Percentiles rank a stretch among this genome's conserved stretches.
Conservation (phyloP, 1,140 invertebrate genomes). For the Frieseomelitta varia region DNA sequence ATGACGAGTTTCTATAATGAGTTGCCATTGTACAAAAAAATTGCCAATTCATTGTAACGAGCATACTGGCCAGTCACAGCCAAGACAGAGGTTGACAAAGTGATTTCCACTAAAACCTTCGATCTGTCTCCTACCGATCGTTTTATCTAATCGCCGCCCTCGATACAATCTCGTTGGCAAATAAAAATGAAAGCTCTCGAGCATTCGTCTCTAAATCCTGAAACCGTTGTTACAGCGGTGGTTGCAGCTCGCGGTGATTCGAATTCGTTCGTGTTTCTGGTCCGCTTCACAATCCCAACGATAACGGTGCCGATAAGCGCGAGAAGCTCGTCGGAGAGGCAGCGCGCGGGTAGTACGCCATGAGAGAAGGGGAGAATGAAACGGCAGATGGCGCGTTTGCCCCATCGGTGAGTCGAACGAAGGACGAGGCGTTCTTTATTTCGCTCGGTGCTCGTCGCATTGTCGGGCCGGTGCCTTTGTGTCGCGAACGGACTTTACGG, state of each 20-base stretch:
- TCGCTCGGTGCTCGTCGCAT: constrained; percentile 1
- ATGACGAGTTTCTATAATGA: too few species aligned
- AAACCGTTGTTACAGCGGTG: not conserved
- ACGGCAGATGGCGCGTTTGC: not conserved
- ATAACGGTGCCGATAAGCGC: constrained; percentile 12
- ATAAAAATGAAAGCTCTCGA: not conserved
- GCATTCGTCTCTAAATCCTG: not conserved
- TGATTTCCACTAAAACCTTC: not conserved
- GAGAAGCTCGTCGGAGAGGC: not conserved
- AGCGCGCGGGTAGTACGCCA: too few species aligned
- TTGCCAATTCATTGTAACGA: too few species aligned
- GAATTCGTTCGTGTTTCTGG: not conserved
- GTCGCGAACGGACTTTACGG: not conserved
- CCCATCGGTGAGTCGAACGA: constrained; percentile 15
- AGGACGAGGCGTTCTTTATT: not conserved
- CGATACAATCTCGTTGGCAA: not conserved
- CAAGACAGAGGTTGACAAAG: not conserved
- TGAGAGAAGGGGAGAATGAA: not conserved
- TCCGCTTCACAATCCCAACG: not conserved
- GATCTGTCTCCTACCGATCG: not conserved
- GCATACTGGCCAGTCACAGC: too few species aligned
- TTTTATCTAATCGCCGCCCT: not conserved
- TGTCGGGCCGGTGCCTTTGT: constrained; percentile 4
- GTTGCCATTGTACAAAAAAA: too few species aligned
- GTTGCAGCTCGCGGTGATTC: not conserved